Conservation (phyloP, 2,888 invertebrate genomes). For the Campaea margaritaria region DNA sequence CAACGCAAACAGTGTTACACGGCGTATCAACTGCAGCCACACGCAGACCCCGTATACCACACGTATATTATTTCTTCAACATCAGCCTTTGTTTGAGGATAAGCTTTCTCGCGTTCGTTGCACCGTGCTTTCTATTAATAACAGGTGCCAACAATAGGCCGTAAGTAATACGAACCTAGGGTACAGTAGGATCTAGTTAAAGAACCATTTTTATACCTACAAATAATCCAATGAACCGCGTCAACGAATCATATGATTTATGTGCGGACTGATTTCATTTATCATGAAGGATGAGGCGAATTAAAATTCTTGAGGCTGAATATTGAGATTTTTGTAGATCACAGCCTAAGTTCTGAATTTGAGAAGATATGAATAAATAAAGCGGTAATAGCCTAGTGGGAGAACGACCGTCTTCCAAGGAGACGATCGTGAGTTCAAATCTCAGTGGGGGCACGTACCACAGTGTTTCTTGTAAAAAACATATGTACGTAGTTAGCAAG, state of each 20-base stretch:
- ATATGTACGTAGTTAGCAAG: no score
- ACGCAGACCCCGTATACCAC: not conserved
- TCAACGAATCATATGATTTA: not conserved
- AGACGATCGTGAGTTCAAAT: no score
- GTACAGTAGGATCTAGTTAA: constrained; percentile 15
- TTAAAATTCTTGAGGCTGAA: constrained; percentile 4
- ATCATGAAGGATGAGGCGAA: not conserved
- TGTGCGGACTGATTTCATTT: no score
- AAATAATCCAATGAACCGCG: constrained; percentile 4
- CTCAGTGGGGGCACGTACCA: no score
- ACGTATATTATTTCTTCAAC: constrained; percentile 5
- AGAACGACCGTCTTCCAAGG: no score
- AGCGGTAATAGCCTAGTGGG: no score
- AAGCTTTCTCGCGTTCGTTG: constrained; percentile 42
- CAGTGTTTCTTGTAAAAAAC: no score
- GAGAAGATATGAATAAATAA: no score
- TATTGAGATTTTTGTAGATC: no score
- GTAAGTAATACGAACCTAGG: constrained; percentile 39
- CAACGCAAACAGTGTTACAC: constrained; percentile 39
- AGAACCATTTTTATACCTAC: constrained; percentile 8
- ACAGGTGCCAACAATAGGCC: constrained; percentile 50
- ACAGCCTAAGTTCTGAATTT: no score
- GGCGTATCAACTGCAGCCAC: constrained; percentile 28
- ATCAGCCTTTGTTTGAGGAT: constrained; percentile 17
- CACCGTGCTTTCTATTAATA: constrained; percentile 50